Conservation (phyloP, 2,888 invertebrate genomes). For the Thysanoteuthis rhombus region DNA sequence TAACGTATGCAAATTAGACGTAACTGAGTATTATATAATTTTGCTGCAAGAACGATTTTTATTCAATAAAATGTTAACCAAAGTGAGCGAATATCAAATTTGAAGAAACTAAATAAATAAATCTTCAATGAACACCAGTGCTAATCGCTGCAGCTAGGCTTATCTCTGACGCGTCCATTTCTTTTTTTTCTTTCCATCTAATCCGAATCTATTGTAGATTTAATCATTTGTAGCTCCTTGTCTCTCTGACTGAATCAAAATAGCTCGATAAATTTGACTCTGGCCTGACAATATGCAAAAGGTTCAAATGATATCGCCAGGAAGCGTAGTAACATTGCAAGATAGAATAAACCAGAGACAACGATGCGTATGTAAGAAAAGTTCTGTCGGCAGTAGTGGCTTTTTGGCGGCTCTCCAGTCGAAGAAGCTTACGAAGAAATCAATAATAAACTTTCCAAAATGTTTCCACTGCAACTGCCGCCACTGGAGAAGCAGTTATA, state of each 20-base stretch:
- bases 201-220: not conserved
- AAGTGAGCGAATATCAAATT: too few species aligned
- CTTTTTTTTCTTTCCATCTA: not conserved
- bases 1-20: not conserved
- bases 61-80: not conserved
- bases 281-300: not conserved
- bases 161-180: not conserved
- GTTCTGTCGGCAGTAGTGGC: not conserved
- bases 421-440: not conserved
- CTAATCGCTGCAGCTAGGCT: not conserved
- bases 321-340: not conserved
- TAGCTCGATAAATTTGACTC: not conserved
- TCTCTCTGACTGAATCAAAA: not conserved
- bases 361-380: not conserved
- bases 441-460: not conserved
- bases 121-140: not conserved
- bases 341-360: not conserved
- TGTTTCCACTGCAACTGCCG: slow-evolving; percentile 12
- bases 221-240: not conserved
- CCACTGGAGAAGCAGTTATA: not conserved
- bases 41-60: not conserved
- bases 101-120: too few species aligned
- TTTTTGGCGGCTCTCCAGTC: not conserved
- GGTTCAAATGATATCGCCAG: not conserved
- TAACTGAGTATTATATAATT: not conserved